Evolutionary conservation across 2,888 invertebrate species (phyloP).

Genomic region (Drosophila gaucha): DNA sequence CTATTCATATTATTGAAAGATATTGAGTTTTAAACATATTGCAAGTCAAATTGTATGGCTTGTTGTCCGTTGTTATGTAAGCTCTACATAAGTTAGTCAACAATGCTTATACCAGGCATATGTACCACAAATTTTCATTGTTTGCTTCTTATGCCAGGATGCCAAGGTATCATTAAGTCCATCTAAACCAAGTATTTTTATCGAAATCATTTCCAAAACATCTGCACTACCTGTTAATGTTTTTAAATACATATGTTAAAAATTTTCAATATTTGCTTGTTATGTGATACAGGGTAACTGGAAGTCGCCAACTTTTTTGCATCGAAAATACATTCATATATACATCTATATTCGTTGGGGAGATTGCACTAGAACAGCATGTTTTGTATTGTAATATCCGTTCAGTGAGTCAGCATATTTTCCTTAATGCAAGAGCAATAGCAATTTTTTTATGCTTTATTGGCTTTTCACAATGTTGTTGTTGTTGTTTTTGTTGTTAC

Average conservation of each 20-base stretch:
- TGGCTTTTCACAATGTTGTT: slow-evolving; percentile 10
- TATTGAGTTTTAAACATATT: too few species aligned
- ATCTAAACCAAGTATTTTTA: too few species aligned
- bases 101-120: too few species aligned
- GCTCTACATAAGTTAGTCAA: too few species aligned
- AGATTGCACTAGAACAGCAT: slow-evolving; percentile 36
- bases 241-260: too few species aligned
- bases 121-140: too few species aligned
- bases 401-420: slow-evolving; percentile 50
- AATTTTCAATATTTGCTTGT: background rate
- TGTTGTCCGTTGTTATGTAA: too few species aligned
- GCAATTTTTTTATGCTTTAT: slow-evolving; percentile 41
- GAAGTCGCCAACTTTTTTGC: slow-evolving; percentile 4
- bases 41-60: too few species aligned
- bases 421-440: slow-evolving; percentile 43
- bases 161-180: too few species aligned
- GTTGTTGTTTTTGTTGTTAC: background rate
- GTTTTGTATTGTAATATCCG: slow-evolving; percentile 17
- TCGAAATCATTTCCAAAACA: too few species aligned
- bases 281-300: background rate
- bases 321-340: slow-evolving; percentile 8
- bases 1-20: background rate
- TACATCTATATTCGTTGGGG: background rate
- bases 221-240: too few species aligned
- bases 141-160: too few species aligned